These are phyloP conservation scores for Sinocyclocheilus anshuiensis DNA, from an alignment of 2,113 vertebrate genomes.

Conservation along the genomic window DNA sequence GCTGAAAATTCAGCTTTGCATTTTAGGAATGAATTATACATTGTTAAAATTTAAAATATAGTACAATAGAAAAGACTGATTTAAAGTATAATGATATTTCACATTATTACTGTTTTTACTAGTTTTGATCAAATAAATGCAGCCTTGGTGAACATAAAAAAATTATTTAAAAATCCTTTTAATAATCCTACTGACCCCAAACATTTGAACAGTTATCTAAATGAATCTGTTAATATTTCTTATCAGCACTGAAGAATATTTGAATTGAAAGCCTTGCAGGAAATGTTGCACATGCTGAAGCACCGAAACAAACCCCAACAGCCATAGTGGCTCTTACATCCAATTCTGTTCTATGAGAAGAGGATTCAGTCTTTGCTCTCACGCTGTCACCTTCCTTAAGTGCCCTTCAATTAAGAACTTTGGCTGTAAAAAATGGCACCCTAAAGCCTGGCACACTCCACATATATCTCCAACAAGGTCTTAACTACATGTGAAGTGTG, in stretches of 20 bases:
- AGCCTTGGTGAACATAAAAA: neutral
- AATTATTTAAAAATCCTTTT: neutral
- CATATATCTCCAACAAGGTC: conserved; percentile 12
- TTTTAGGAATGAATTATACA: neutral
- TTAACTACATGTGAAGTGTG: conserved; percentile 17
- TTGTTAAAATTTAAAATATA: neutral
- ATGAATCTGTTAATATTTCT: neutral
- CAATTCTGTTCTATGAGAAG: conserved; percentile 39
- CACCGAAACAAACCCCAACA: neutral
- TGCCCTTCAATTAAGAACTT: conserved; percentile 32
- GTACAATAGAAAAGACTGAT: neutral
- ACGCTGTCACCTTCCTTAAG: conserved; percentile 42
- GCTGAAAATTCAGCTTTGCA: neutral
- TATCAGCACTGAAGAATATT: neutral
- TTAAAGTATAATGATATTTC: neutral
- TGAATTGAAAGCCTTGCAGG: neutral
- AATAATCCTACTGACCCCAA: neutral
- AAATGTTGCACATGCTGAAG: neutral
- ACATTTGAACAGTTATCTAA: neutral
- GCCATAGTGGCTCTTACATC: neutral
- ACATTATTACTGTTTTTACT: neutral
- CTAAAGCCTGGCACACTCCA: conserved; percentile 51
- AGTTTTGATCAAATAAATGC: too few relatives aligned
- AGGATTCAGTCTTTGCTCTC: conserved; percentile 31
- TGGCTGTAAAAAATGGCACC: conserved; percentile 32